Evolutionary conservation across 2,888 invertebrate genomes (phyloP), one percentile per base, ranked within the genome.

Genomic region (Rhyacophila evoluta): DNA sequence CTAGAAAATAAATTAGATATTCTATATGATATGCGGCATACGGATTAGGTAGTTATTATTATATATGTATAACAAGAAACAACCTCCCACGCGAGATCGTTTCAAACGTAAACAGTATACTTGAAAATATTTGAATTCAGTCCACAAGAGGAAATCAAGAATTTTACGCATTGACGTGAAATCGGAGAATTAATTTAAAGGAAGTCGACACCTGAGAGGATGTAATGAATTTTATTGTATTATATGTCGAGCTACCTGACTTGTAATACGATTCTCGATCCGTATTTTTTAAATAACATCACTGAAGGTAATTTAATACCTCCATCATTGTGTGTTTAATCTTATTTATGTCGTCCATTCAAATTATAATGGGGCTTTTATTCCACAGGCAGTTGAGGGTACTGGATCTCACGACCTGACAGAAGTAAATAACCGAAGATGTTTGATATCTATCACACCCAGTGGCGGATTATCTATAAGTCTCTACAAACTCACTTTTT

Each of bases 171-270:
- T 55, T 55, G 55, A 19, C 55, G 19, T 55, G 55, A 19, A 55
- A 55, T 55, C 55, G 55, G 55, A 55, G 72, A 55, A 55, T 39
- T 29, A 68, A 75, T 36, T 28, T 68, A 12, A 71, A 41, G 72
- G 78, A 79, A 77, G 77, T 77, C 55, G 79, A 79, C 81, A 77
- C 75, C 68, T 55, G 74, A 81, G 72, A 75, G 27, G 76, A 81
- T 67, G 76, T 69, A 75, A 80, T 80, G 79, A 77, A 74, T 77
- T 79, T 78, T 71, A 79, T 77, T 74, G 38, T 39, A 77, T 77
- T 72, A 72, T n/a, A n/a, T 38, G 74, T 38, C 73, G 72, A 28
- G 81, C 79, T 79, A 81, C 81, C 81, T 79, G 81, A 33, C 55
- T 28, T 33, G 79, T 38, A 79, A 79, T 38, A 68, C 74, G 81